Evolutionary conservation across 2,888 invertebrate genomes (phyloP).

Genomic region (Lamellibrachia columna): DNA sequence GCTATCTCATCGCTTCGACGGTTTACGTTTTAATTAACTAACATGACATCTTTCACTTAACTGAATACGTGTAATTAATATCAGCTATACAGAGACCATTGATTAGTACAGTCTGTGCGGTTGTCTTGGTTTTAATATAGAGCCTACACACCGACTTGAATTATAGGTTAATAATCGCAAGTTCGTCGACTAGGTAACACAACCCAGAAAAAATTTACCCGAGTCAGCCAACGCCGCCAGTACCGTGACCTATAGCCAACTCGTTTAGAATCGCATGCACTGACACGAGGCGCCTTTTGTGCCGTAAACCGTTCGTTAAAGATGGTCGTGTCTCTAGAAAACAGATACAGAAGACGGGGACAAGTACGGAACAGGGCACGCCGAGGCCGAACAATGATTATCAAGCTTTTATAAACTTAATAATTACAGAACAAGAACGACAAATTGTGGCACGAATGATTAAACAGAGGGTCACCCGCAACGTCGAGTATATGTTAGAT

Average conservation of each 20-base stretch:
- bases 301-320: background rate
- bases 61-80: background rate
- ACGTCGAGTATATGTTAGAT: too few species aligned
- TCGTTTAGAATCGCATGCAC: background rate
- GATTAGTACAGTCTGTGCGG: background rate
- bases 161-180: background rate
- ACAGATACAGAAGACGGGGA: background rate
- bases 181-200: background rate
- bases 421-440: background rate
- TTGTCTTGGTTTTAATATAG: background rate
- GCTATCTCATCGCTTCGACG: background rate
- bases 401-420: background rate
- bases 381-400: background rate
- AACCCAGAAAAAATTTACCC: background rate
- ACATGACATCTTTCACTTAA: background rate
- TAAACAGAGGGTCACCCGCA: too few species aligned
- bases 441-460: too few species aligned
- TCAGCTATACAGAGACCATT: background rate
- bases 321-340: background rate
- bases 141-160: background rate
- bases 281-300: background rate
- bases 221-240: background rate
- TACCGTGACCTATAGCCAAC: background rate
- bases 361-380: background rate
- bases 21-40: background rate